Base-by-base conservation (phyloP, 2,888 invertebrate species). In the Chrysolina haemoptera region DNA sequence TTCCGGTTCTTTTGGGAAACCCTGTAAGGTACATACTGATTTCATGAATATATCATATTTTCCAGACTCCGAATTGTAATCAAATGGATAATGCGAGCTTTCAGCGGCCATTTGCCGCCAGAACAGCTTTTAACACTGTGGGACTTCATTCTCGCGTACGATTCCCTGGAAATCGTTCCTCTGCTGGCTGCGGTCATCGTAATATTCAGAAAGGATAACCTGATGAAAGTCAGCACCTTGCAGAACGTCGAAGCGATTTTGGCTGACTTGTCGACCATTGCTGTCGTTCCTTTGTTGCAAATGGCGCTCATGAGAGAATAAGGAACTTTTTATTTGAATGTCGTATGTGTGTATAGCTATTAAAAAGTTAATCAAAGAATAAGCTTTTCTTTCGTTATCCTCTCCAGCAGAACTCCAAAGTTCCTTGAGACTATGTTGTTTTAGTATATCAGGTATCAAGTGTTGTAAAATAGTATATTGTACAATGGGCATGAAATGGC, bases 11-110 rank as follows among this genome's bases (percentile, higher is more conserved):
- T n/a, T n/a, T n/a, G n/a, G n/a, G n/a, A n/a, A n/a, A n/a, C n/a
- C n/a, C n/a, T n/a, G n/a, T n/a, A n/a, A n/a, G n/a, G n/a, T n/a
- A n/a, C 27, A 27, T 5, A 27, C 27, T 27, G 27, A 27, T 27
- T 27, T 27, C 27, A 27, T 27, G 12, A 8, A 10, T 22, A 20
- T 2, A 40, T 11, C 10, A 1, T 50, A 20, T 35, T 66, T 81
- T 82, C 70, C 82, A 98, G 98, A 2, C 91, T 98, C 69, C 92
- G 95, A 83, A 93, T 98, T 35, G 96, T 97, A 1, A 97, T 98
- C 87, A 98, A 98, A 88, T 98, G 98, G 98, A 88, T 98, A 62
- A 98, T 98, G 94, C 90, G 98, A 78, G 98, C 96, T 1, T 98
- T 98, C 87, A 97, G 98, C 82, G 98, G 98, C 0, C 97, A 97